Evolutionary conservation across 1,140 invertebrate genomes (phyloP).

Genomic region (Hyphantria cunea): DNA sequence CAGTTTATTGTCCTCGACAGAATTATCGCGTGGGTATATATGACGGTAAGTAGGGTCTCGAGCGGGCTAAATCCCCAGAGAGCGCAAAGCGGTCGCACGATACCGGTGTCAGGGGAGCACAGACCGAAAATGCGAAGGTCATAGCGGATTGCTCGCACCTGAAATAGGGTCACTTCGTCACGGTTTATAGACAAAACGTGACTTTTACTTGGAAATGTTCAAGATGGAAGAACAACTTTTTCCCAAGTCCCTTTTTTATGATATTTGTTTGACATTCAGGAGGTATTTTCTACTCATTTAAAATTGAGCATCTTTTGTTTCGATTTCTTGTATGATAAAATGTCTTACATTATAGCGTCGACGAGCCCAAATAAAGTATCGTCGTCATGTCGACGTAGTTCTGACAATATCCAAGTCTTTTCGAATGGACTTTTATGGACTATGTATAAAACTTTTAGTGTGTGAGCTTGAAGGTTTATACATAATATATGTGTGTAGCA

Average conservation of each 20-base stretch:
- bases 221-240: conserved; percentile 40
- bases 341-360: conserved; percentile 11
- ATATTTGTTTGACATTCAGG: conserved; percentile 27
- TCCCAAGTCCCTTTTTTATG: conserved; percentile 21
- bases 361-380: neutral
- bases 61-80: conserved; percentile 58
- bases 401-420: too few relatives aligned
- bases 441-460: too few relatives aligned
- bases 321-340: conserved; percentile 6
- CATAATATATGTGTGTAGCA: too few relatives aligned
- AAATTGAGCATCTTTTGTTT: conserved; percentile 14
- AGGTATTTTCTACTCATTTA: conserved; percentile 18
- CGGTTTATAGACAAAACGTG: conserved; percentile 55
- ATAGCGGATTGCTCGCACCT: conserved; percentile 62
- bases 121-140: conserved; percentile 63
- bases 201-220: conserved; percentile 54
- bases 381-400: too few relatives aligned
- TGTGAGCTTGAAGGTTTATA: too few relatives aligned
- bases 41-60: conserved; percentile 54
- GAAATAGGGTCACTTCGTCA: conserved; percentile 61
- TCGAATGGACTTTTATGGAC: too few relatives aligned
- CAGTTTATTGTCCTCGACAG: conserved; percentile 56
- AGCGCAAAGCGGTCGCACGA: conserved; percentile 52
- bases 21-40: conserved; percentile 63
- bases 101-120: conserved; percentile 50